Evolutionary conservation across 2,888 invertebrate genomes (phyloP), one percentile per base, ranked within the genome.

Genomic region (Dinocampus coccinellae): DNA sequence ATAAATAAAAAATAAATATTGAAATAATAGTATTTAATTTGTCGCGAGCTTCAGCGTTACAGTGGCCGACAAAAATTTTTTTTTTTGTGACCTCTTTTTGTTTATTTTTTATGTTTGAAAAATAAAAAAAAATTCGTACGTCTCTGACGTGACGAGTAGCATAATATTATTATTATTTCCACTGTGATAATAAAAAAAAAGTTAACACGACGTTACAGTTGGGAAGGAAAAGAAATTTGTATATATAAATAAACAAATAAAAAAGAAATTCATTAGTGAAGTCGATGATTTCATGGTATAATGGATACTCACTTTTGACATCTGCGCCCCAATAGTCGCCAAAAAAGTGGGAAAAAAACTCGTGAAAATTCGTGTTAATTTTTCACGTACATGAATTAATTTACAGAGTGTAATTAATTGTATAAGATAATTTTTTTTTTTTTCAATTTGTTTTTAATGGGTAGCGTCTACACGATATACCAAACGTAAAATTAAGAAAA

Each of bases 301-400:
- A 73, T 81, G 74, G 81, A 87, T 88, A 87, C 87, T 88, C 88
- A 88, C 88, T 85, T 84, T 80, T 82, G 76, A 80, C 82, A 80
- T 81, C 85, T 84, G 85, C 83, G 86, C 86, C 86, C 83, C 85
- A 83, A 82, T 85, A 86, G 87, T 87, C 85, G 87, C 87, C 87
- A 87, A 87, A 87, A 87, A 87, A 86, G 84, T 86, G 82, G 85
- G 83, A 86, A 85, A 87, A 85, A 83, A 80, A 81, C 80, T 85
- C 82, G 84, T 87, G 85, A 87, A 87, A 87, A 86, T 84, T 84
- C 83, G 83, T 86, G 84, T 85, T 83, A 85, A 84, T 77, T 84
- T 85, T 84, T 81, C 83, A 83, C 83, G 84, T 83, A 84, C 76
- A 80, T 74, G 77, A 79, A 70, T 77, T 77, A 77, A 77, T 77